These are phyloP conservation scores for Holacanthus passer DNA, from an alignment of 2,113 vertebrate genomes.

Conservation along the genomic window DNA sequence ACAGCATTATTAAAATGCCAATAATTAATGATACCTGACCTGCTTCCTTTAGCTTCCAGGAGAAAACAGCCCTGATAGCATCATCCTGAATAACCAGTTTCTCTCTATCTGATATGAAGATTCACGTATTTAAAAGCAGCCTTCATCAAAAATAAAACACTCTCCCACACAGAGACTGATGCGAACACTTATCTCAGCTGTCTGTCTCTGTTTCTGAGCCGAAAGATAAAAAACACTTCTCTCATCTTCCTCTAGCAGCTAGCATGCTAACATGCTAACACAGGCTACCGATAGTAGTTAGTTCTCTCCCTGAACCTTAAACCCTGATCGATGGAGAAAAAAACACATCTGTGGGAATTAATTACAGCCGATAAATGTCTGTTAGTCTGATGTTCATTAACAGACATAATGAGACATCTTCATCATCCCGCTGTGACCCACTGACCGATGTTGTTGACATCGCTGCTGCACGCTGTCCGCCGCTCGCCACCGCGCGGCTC, in stretches of 20 bases:
- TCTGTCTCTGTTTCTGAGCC: neutral
- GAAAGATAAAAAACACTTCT: conserved; percentile 3
- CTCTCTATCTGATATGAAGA: neutral
- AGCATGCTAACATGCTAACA: conserved; percentile 60
- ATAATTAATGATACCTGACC: neutral
- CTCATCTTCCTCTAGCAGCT: conserved; percentile 28
- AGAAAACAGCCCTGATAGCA: neutral
- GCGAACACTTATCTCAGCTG: neutral
- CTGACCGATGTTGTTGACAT: conserved; percentile 73
- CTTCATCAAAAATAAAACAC: neutral
- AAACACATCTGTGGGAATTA: neutral
- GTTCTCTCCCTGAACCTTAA: neutral
- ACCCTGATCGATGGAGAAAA: neutral
- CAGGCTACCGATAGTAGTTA: neutral
- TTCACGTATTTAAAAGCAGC: neutral
- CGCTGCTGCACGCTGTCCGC: conserved; percentile 53
- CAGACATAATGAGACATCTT: rapidly evolving
- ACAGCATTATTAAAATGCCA: neutral
- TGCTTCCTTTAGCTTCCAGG: neutral
- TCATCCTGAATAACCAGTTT: neutral
- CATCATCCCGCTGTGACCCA: conserved; percentile 57
- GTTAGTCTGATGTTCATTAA: neutral
- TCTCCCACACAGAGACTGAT: neutral
- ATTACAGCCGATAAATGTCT: rapidly evolving
- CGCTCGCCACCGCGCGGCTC: conserved; percentile 24